Base-by-base conservation (phyloP, 2,797 vertebrate genomes). In the Lacerta bilineata region DNA sequence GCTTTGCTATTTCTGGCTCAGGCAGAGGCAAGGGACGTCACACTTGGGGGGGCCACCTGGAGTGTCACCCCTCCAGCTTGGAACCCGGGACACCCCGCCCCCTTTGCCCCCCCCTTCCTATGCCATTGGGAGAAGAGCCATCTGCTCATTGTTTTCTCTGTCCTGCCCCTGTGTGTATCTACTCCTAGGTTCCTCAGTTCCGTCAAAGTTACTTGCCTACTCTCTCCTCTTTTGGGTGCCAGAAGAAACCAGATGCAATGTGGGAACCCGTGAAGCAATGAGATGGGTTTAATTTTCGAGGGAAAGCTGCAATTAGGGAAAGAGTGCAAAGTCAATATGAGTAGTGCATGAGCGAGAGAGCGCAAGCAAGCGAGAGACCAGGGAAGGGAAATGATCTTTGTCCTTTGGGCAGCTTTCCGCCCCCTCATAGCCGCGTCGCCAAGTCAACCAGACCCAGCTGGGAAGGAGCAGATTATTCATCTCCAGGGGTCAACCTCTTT, bases 221-320 rank as follows among this genome's bases (percentile, higher is more conserved):
- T 39, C 43, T 29, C 5, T 20, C 46, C 25, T 61, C 25, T 61
- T n/a, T 89, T 91, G 94, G 90, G 90, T 88, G 68, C 41, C 88
- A 83, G 91, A 94, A 94, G 94, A 91, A 94, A 93, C 41, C 27
- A 84, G 94, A 89, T 89, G 93, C 89, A 94, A 98, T 97, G 97
- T 96, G 95, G 95, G 96, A 97, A 97, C 98, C 97, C 97, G 98
- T 98, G 97, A 97, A 94, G 96, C 98, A 96, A 97, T 90, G 95
- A 97, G 97, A 98, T 96, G 97, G 96, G 92, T 90, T 94, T 92
- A 93, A 95, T 93, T 97, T 95, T 68, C 13, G 29, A 94, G 94
- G 96, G 95, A 95, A 95, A 96, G 93, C 93, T 91, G 92, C 92
- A 90, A 95, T 92, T 96, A 96, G 93, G 77, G 8, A 71, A 94